Evolutionary conservation across 2,888 invertebrate species (phyloP), one percentile per base, ranked within the genome.

Genomic region (Linnaemya vulpina): DNA sequence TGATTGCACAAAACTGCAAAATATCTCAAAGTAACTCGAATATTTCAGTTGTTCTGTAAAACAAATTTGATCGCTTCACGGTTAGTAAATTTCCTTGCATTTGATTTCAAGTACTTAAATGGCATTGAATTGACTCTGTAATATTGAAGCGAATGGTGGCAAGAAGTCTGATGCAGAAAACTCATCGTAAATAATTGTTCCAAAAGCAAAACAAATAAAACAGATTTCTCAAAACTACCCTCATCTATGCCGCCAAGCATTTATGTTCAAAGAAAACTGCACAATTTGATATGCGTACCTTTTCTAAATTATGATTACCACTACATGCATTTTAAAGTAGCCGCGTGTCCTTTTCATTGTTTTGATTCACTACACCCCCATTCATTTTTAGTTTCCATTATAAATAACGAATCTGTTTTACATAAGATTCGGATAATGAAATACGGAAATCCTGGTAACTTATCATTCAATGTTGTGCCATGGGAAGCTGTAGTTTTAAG

Each of bases 301-400:
- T 63, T 55, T 30, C 35, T 38, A 78, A 78, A 79, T 75, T 78
- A 74, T 79, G 74, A 78, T 75, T 25, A 25, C 25, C 53, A 70
- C 78, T 75, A 35, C 46, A 63, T 70, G 43, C 40, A 71, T 46
- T 78, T 83, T 55, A 49, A 83, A 83, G 68, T 74, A 75, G 74
- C 68, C 83, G 70, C 78, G 83, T 83, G 78, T 83, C 83, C 78
- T 79, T 74, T 79, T 74, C 35, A 63, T 55, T 78, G 78, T 78
- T 71, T 22, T 70, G 60, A 22, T 77, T 49, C 30, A 38, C 11
- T 70, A 22, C 7, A 49, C 46, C 8, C 46, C 13, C 3, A 4
- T 43, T 30, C 30, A 5, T 51, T 63, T 35, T 65, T 11, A 25
- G 22, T 60, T 68, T 53, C 43, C 4, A 71, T 53, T 78, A 46